phyloP scores from a whole-genome alignment of 37 sponge, comb jelly and placozoan genomes.

The Bolinopsis microptera region DNA sequence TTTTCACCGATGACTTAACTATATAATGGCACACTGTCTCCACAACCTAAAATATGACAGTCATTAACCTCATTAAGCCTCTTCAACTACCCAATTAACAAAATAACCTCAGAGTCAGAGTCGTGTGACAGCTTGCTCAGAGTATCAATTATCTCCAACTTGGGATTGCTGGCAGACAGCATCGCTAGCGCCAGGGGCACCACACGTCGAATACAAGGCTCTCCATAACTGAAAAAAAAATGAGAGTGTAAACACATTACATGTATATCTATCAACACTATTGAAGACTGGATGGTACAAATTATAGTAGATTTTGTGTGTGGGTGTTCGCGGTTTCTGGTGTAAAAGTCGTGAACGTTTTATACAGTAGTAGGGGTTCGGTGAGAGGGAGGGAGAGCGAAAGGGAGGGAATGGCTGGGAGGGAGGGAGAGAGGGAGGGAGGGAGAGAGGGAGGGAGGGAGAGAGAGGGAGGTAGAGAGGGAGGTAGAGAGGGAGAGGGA shows the following conservation, averaged over 20 bases:
- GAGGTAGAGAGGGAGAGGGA: constrained; percentile 31
- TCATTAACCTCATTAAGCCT: neutral
- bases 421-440: too few species aligned
- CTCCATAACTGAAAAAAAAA: constrained; percentile 77
- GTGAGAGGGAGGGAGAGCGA: too few species aligned
- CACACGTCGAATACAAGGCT: constrained; percentile 84
- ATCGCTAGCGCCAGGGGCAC: constrained; percentile 92
- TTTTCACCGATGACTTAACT: neutral
- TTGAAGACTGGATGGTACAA: neutral
- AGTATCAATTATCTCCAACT: constrained; percentile 89
- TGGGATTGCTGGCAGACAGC: constrained; percentile 90
- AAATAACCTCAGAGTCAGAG: constrained; percentile 81
- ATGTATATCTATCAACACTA: neutral
- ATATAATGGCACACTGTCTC: neutral
- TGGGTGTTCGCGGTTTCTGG: neutral
- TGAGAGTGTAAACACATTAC: too few species aligned
- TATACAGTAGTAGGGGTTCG: neutral
- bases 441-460: too few species aligned
- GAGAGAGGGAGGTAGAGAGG: too few species aligned
- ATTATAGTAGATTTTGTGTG: neutral
- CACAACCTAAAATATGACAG: neutral
- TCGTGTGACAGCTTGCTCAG: constrained; percentile 97
- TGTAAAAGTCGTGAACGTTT: neutral
- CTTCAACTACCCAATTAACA: neutral
- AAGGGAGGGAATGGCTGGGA: too few species aligned